These are phyloP conservation scores for Erannis defoliaria DNA, from an alignment of 2,888 invertebrate species.

Conservation along the genomic window DNA sequence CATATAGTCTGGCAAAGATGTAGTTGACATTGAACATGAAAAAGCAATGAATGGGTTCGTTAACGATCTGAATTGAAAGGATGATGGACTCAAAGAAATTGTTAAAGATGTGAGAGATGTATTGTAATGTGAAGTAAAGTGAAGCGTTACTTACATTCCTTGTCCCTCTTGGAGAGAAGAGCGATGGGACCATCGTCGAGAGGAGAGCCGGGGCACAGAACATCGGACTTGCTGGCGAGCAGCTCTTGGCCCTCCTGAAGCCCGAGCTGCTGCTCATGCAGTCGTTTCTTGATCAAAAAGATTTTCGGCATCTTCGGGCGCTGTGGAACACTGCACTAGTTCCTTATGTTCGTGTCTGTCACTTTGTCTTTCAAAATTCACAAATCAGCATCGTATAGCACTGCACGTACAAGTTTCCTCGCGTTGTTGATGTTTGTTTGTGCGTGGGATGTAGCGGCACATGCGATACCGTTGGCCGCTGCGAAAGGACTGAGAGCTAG, in stretches of 20 bases:
- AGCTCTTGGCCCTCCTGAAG: slow-evolving; percentile 94
- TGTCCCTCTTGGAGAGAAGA: slow-evolving; percentile 86
- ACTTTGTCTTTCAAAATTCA: slow-evolving; percentile 78
- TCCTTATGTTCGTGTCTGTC: slow-evolving; percentile 74
- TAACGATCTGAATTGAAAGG: slow-evolving; percentile 31
- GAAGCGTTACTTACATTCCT: slow-evolving; percentile 69
- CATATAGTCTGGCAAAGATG: slow-evolving; percentile 31
- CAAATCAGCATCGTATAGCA: slow-evolving; percentile 82
- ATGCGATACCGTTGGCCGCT: slow-evolving; percentile 85
- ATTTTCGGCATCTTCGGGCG: slow-evolving; percentile 94
- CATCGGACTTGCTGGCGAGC: slow-evolving; percentile 88
- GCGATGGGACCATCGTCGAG: slow-evolving; percentile 87
- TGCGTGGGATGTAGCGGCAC: slow-evolving; percentile 81
- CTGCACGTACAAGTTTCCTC: slow-evolving; percentile 80
- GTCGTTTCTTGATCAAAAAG: slow-evolving; percentile 95
- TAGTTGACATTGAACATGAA: slow-evolving; percentile 34
- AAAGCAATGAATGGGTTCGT: slow-evolving; percentile 28
- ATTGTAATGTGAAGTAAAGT: slow-evolving; percentile 15
- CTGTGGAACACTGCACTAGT: slow-evolving; percentile 76
- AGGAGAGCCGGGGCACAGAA: slow-evolving; percentile 87
- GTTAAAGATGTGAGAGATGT: slow-evolving; percentile 20
- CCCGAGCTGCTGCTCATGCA: slow-evolving; percentile 96
- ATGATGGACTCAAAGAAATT: slow-evolving; percentile 28
- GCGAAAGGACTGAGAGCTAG: slow-evolving; percentile 81
- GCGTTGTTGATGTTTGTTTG: slow-evolving; percentile 78